Evolutionary conservation across 2,113 vertebrate species (phyloP).

Genomic region (Tamias sibiricus): DNA sequence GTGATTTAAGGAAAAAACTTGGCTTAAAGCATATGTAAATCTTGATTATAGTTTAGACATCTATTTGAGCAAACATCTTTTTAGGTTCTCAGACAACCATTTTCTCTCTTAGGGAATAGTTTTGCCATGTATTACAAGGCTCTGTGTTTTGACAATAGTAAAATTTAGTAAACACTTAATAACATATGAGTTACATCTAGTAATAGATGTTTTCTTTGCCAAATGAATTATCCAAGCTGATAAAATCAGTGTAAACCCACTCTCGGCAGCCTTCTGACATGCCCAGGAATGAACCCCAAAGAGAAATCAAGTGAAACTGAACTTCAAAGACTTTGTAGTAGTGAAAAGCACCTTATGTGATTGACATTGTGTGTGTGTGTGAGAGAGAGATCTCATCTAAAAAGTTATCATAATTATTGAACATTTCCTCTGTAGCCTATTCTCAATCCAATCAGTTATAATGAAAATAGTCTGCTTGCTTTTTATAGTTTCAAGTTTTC

Average conservation of each 20-base stretch:
- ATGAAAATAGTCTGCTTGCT: constrained; percentile 77
- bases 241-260: constrained; percentile 75
- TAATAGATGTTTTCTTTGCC: constrained; percentile 64
- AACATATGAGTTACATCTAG: constrained; percentile 58
- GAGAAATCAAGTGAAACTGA: constrained; percentile 20
- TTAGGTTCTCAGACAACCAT: neutral
- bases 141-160: constrained; percentile 69
- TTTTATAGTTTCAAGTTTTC: constrained; percentile 69
- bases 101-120: neutral
- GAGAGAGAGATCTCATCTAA: constrained; percentile 55
- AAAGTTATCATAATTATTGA: constrained; percentile 72
- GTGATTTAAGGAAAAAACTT: constrained; percentile 10
- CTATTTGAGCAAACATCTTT: neutral
- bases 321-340: constrained; percentile 59
- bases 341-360: constrained; percentile 49
- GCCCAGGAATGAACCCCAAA: constrained; percentile 42
- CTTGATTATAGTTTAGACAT: constrained; percentile 27
- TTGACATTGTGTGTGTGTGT: neutral
- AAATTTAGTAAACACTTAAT: constrained; percentile 70
- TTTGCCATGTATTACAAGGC: constrained; percentile 1
- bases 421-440: constrained; percentile 67
- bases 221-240: constrained; percentile 67
- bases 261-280: constrained; percentile 51
- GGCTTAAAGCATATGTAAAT: constrained; percentile 39
- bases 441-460: constrained; percentile 72